Conservation (phyloP, 2,888 invertebrate species). For the Pterobdella sp. region DNA sequence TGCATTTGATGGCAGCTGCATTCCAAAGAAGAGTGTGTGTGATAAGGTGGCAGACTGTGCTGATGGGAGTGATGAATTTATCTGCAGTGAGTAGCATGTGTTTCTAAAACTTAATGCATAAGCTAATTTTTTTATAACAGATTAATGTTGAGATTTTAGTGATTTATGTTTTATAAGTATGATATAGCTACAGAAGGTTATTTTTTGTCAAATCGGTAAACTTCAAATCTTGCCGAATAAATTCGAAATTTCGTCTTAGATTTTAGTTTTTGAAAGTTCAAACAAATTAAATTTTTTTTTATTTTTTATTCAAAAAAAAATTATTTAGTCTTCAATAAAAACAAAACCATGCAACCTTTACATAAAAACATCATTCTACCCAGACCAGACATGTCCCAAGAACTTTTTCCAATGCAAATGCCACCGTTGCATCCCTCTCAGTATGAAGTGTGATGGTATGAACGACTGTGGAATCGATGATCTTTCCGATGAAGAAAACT, state of each 20-base stretch:
- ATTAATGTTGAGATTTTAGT: too few relatives aligned
- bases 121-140: too few relatives aligned
- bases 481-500: conserved; percentile 32
- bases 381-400: conserved; percentile 16
- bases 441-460: conserved; percentile 33
- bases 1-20: conserved; percentile 17
- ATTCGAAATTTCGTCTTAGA: too few relatives aligned
- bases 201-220: too few relatives aligned
- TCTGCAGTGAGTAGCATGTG: conserved; percentile 28
- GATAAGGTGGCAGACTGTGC: conserved; percentile 28
- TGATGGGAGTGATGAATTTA: conserved; percentile 31
- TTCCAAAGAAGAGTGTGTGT: conserved; percentile 26
- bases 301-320: too few relatives aligned
- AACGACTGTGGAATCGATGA: conserved; percentile 33
- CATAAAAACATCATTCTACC: background rate
- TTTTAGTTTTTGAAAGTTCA: too few relatives aligned
- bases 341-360: background rate
- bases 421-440: conserved; percentile 34
- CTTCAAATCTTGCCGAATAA: too few relatives aligned
- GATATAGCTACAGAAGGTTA: too few relatives aligned
- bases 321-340: too few relatives aligned
- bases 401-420: conserved; percentile 26
- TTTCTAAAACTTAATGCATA: too few relatives aligned
- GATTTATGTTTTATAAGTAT: too few relatives aligned
- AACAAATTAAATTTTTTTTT: too few relatives aligned